Evolutionary conservation across 2,113 vertebrate genomes (phyloP).

Genomic region (Tachysurus fulvidraco): DNA sequence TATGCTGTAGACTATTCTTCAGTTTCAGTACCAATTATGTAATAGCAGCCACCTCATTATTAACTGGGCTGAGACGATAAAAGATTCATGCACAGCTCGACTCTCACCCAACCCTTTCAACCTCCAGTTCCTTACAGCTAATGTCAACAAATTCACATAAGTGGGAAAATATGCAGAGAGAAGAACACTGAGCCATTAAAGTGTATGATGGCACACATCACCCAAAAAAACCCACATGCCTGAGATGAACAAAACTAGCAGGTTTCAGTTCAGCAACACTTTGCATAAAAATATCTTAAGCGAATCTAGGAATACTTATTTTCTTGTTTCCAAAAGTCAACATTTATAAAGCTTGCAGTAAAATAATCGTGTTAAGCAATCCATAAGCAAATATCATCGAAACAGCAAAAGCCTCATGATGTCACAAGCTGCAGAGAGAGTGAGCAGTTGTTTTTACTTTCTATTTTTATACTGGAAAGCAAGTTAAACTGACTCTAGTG

Average conservation of each 20-base stretch:
- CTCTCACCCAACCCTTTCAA: conserved; percentile 46
- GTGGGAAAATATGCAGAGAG: not conserved
- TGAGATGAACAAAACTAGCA: not conserved
- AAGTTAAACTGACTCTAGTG: not conserved
- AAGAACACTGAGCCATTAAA: not conserved
- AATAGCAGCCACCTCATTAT: conserved; percentile 77
- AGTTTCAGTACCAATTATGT: conserved; percentile 76
- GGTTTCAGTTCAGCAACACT: conserved; percentile 1
- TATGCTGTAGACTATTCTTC: conserved; percentile 70
- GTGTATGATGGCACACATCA: not conserved
- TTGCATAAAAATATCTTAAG: not conserved
- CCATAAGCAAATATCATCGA: conserved; percentile 38
- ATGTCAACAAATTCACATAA: not conserved
- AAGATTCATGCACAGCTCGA: conserved; percentile 70
- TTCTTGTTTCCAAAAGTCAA: conserved; percentile 43
- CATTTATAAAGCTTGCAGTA: conserved; percentile 22
- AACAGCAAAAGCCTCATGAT: conserved; percentile 18
- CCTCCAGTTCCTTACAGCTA: conserved; percentile 41
- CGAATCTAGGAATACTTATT: conserved; percentile 7
- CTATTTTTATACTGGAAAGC: not conserved
- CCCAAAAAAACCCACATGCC: not conserved
- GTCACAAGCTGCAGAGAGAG: not conserved
- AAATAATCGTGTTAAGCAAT: conserved; percentile 35
- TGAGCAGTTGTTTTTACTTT: not conserved
- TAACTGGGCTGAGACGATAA: conserved; percentile 74